Percentiles rank a stretch among this genome's conserved stretches.
These are phyloP conservation scores for Barnardius zonarius DNA, from an alignment of 2,113 vertebrate species.

Conservation along the genomic window DNA sequence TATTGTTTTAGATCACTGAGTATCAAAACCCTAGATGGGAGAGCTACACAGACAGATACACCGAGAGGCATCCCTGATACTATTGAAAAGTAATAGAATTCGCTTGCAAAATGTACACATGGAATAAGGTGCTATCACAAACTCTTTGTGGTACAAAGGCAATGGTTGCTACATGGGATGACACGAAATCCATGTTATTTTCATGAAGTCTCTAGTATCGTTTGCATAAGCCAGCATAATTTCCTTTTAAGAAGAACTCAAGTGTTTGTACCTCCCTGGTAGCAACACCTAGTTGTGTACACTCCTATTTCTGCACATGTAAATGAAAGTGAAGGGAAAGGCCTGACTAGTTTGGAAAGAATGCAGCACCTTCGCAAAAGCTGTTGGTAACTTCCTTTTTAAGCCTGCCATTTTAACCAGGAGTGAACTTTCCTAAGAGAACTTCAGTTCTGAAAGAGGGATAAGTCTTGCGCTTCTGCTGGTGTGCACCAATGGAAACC, in stretches of 20 bases:
- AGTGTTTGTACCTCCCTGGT: neutral
- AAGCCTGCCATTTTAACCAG: neutral
- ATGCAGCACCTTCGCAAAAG: neutral
- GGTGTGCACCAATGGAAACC: neutral
- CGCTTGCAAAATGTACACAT: neutral
- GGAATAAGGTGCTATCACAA: neutral
- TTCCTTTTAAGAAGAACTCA: neutral
- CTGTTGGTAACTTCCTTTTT: neutral
- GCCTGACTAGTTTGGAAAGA: neutral
- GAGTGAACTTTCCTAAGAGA: neutral
- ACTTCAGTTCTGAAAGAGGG: neutral
- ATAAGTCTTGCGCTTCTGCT: neutral
- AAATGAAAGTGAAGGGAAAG: constrained; percentile 22
- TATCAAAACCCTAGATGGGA: neutral
- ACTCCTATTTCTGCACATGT: neutral
- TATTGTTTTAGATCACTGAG: neutral
- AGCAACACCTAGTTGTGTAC: neutral
- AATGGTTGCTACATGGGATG: neutral
- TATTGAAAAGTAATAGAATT: neutral
- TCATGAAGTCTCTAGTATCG: neutral
- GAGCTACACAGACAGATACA: neutral
- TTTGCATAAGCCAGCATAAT: neutral
- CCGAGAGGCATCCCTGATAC: neutral
- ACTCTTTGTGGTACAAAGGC: neutral
- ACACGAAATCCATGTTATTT: neutral